These are phyloP conservation scores for Oscheius sp. DNA, from an alignment of 1,140 invertebrate genomes.

Conservation along the genomic window DNA sequence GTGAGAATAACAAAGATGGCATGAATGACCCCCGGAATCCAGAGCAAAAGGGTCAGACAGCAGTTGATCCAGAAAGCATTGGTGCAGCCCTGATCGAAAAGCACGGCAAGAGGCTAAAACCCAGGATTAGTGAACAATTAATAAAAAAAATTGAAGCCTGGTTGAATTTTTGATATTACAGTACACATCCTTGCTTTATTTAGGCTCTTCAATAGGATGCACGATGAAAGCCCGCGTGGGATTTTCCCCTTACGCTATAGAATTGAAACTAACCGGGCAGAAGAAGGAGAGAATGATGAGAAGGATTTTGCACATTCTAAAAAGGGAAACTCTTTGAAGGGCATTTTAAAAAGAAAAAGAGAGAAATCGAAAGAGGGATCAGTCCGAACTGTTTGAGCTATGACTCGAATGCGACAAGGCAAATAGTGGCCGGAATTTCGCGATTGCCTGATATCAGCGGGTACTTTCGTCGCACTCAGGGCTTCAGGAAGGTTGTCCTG, in stretches of 20 bases:
- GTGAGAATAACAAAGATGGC: constrained; percentile 14
- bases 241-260: too few relatives aligned
- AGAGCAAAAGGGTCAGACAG: constrained; percentile 3
- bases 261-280: constrained; percentile 15
- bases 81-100: constrained; percentile 18
- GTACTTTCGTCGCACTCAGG: too few relatives aligned
- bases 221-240: too few relatives aligned
- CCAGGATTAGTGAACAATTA: too few relatives aligned
- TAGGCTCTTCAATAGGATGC: too few relatives aligned
- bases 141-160: too few relatives aligned
- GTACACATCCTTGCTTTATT: too few relatives aligned
- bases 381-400: background rate
- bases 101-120: constrained; percentile 16
- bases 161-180: too few relatives aligned
- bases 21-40: constrained; percentile 24
- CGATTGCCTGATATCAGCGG: background rate
- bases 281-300: constrained; percentile 3
- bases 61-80: constrained; percentile 9
- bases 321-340: background rate
- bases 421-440: constrained; percentile 3
- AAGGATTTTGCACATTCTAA: constrained; percentile 18
- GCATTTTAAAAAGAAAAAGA: constrained; percentile 14
- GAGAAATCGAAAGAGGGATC: background rate
- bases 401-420: background rate
- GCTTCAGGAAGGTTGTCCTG: background rate